These are phyloP conservation scores for Anser cygnoides DNA, from an alignment of 2,113 vertebrate species.

Conservation along the genomic window DNA sequence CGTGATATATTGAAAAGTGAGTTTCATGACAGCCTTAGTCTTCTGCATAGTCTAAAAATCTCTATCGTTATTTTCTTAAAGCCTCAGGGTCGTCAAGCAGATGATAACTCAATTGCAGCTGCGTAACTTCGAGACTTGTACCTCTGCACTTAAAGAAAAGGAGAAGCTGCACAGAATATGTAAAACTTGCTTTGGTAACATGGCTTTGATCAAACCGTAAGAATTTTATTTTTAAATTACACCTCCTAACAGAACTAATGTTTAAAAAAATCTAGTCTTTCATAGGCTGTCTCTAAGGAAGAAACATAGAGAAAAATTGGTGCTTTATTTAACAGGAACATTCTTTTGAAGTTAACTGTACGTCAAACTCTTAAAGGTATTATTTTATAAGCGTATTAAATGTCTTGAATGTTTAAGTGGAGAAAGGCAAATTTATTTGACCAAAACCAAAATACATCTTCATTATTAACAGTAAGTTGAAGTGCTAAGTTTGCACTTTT, in stretches of 20 bases:
- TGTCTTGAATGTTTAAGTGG: conserved; percentile 7
- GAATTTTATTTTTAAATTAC: conserved; percentile 50
- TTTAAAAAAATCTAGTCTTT: conserved; percentile 38
- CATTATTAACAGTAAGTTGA: neutral
- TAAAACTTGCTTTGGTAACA: neutral
- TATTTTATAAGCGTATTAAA: conserved; percentile 6
- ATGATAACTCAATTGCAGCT: conserved; percentile 88
- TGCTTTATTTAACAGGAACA: conserved; percentile 5
- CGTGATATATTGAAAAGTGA: neutral
- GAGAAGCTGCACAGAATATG: neutral
- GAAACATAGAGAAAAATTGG: conserved; percentile 32
- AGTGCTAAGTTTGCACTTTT: neutral
- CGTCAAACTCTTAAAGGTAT: neutral
- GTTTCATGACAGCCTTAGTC: neutral
- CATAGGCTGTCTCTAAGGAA: conserved; percentile 48
- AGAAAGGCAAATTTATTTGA: neutral
- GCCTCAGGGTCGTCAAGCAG: conserved; percentile 91
- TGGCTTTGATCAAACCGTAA: conserved; percentile 49
- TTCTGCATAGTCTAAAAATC: neutral
- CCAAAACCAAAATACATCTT: neutral
- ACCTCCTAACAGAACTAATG: conserved; percentile 34
- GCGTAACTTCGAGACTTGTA: conserved; percentile 73
- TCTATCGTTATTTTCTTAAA: conserved; percentile 54
- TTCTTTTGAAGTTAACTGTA: conserved; percentile 31
- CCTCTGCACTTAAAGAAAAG: neutral